Conservation (phyloP, 2,797 vertebrate species). For the Streptopelia turtur region DNA sequence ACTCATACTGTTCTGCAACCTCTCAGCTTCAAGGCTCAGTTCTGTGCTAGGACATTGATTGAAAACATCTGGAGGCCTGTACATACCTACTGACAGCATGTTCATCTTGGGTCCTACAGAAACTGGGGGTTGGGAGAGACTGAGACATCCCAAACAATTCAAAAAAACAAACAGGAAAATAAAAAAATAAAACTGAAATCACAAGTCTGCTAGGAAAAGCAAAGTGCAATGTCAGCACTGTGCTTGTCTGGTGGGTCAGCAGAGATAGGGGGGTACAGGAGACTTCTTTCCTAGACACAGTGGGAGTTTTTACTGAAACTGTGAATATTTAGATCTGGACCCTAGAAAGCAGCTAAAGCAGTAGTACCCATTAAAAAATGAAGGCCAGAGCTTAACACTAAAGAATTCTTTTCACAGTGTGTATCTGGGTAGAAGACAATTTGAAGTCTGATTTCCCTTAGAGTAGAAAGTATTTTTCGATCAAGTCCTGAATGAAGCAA, state of each 20-base stretch:
- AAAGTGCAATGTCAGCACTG: neutral
- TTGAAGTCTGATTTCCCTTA: neutral
- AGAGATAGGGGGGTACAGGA: neutral
- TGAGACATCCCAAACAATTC: neutral
- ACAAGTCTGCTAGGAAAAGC: neutral
- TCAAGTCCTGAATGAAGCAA: neutral
- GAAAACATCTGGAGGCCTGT: neutral
- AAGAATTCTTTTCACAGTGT: neutral
- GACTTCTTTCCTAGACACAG: neutral
- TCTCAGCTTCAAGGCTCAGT: neutral
- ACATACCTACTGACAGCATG: neutral
- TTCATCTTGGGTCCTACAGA: neutral
- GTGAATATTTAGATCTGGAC: neutral
- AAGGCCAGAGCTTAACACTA: neutral
- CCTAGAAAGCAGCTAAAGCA: neutral
- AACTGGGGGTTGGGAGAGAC: rapidly evolving
- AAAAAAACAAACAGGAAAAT: neutral
- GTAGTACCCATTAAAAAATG: neutral
- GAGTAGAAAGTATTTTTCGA: neutral
- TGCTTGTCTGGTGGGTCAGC: neutral
- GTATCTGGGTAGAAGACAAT: neutral
- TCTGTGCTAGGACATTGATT: neutral
- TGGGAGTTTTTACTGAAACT: neutral
- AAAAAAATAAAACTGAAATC: neutral
- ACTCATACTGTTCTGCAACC: neutral